Conservation (phyloP, 2,888 invertebrate genomes). For the Pollenia amentaria region DNA sequence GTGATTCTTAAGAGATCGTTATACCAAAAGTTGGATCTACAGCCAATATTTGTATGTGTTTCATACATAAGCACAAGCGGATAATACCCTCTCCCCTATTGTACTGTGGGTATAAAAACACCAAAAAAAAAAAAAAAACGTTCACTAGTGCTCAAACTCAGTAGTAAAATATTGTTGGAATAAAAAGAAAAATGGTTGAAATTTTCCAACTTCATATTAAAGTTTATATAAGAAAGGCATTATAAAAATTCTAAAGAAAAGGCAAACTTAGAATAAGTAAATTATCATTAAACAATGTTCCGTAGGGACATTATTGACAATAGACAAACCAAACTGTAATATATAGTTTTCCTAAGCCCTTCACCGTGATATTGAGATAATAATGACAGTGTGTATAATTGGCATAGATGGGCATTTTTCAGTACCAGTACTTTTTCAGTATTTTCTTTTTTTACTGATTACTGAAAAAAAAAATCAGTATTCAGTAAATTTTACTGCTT, state of each 20-base stretch:
- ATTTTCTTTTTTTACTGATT: too few species aligned
- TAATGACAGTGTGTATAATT: slow-evolving; percentile 45
- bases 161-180: slow-evolving; percentile 58
- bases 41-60: too few species aligned
- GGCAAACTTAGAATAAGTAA: slow-evolving; percentile 31
- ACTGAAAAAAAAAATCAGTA: too few species aligned
- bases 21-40: too few species aligned
- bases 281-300: slow-evolving; percentile 57
- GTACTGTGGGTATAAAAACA: too few species aligned
- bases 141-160: slow-evolving; percentile 17
- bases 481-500: too few species aligned
- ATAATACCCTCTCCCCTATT: too few species aligned
- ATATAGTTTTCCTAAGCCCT: slow-evolving; percentile 20
- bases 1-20: too few species aligned
- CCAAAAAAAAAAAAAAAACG: neutral
- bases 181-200: slow-evolving; percentile 54
- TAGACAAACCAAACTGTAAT: slow-evolving; percentile 44
- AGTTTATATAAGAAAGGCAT: slow-evolving; percentile 2
- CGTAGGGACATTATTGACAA: slow-evolving; percentile 51
- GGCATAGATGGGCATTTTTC: too few species aligned
- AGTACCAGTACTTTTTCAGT: too few species aligned
- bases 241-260: slow-evolving; percentile 12
- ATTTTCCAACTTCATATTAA: slow-evolving; percentile 50
- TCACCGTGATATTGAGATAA: slow-evolving; percentile 34
- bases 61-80: too few species aligned